phyloP scores from a whole-genome alignment of 2,113 vertebrate genomes.

The Argyrosomus japonicus region DNA sequence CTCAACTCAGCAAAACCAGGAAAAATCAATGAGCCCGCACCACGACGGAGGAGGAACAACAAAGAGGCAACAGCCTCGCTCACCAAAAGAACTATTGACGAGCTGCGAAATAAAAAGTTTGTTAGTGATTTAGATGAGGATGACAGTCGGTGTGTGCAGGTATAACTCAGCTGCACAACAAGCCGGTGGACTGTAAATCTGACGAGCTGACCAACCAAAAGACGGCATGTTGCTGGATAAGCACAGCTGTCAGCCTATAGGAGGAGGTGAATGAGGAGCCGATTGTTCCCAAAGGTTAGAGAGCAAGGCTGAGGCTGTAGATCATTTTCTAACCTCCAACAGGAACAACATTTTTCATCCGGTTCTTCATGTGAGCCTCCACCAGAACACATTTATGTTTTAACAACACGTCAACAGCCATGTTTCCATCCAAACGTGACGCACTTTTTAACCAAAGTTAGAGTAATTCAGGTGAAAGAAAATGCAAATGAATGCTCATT shows the following conservation, averaged over 20 bases:
- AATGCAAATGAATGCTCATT: no score
- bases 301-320: slow-evolving; percentile 17
- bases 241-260: slow-evolving; percentile 41
- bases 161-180: slow-evolving; percentile 65
- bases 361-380: no score
- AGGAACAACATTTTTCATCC: neutral
- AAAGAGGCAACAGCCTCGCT: slow-evolving; percentile 1
- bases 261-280: slow-evolving; percentile 19
- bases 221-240: slow-evolving; percentile 33
- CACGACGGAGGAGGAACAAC: slow-evolving; percentile 22
- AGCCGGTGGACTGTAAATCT: slow-evolving; percentile 53
- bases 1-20: slow-evolving; percentile 51
- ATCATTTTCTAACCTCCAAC: slow-evolving; percentile 28
- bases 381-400: no score
- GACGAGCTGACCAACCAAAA: slow-evolving; percentile 20
- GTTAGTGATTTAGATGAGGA: slow-evolving; percentile 37
- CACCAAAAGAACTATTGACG: slow-evolving; percentile 24
- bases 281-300: slow-evolving; percentile 34
- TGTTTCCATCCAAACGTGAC: no score
- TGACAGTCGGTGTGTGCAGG: neutral
- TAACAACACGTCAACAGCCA: no score
- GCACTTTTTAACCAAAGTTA: no score
- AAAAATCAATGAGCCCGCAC: slow-evolving; percentile 41
- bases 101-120: neutral
- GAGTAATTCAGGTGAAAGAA: no score